Percentiles rank a stretch among this genome's conserved stretches.
These are phyloP conservation scores for Drosophila mulleri DNA, from an alignment of 2,888 invertebrate genomes.

Conservation along the genomic window DNA sequence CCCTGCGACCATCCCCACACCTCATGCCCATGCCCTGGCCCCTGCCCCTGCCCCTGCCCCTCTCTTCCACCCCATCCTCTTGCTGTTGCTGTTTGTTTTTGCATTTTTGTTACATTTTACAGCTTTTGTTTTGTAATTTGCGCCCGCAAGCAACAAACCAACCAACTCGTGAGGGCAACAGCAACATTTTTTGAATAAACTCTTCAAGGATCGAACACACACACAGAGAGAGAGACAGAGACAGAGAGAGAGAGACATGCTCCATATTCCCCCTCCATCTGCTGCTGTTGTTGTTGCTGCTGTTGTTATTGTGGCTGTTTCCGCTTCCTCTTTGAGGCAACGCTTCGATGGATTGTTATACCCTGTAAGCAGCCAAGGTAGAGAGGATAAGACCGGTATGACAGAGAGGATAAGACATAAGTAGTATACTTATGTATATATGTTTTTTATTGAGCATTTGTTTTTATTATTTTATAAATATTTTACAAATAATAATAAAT, in stretches of 20 bases:
- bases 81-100: constrained; percentile 65
- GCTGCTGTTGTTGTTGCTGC: constrained; percentile 19
- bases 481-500: no score
- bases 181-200: constrained; percentile 36
- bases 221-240: no score
- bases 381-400: not conserved
- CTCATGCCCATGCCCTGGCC: no score
- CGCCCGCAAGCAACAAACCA: constrained; percentile 55
- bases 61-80: not conserved
- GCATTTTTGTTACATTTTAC: constrained; percentile 64
- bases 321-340: constrained; percentile 64
- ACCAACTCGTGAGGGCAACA: constrained; percentile 35
- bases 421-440: no score
- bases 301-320: constrained; percentile 64
- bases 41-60: not conserved
- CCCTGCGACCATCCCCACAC: constrained; percentile 2
- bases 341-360: constrained; percentile 17
- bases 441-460: no score
- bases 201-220: constrained; percentile 63
- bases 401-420: no score
- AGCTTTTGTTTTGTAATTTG: constrained; percentile 75
- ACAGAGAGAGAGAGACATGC: constrained; percentile 18
- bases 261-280: constrained; percentile 4
- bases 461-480: no score
- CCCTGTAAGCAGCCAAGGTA: not conserved